Conservation (phyloP, 2,888 invertebrate genomes). For the Aleiodes testaceus region DNA sequence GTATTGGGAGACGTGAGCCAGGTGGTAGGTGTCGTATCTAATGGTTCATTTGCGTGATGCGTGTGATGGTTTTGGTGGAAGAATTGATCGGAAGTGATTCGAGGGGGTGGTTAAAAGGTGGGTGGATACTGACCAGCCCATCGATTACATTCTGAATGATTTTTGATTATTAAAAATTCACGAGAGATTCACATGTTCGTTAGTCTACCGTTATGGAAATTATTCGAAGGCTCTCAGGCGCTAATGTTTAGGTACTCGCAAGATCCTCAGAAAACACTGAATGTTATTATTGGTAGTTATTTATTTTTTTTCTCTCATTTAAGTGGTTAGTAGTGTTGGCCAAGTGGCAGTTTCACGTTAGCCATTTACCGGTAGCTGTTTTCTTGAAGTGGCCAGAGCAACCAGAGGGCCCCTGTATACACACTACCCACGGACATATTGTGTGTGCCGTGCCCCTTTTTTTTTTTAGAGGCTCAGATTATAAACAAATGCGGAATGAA, state of each 20-base stretch:
- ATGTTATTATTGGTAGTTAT: slow-evolving; percentile 29
- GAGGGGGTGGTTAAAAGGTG: slow-evolving; percentile 70
- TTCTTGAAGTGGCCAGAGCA: slow-evolving; percentile 22
- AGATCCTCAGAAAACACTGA: too few species aligned
- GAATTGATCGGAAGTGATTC: slow-evolving; percentile 53
- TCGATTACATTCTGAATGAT: slow-evolving; percentile 54
- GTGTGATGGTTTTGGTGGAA: slow-evolving; percentile 54
- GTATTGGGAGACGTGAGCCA: slow-evolving; percentile 25
- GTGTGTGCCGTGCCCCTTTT: slow-evolving; percentile 5
- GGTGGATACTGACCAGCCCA: slow-evolving; percentile 71
- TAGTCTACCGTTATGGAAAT: too few species aligned
- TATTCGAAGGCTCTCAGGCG: too few species aligned
- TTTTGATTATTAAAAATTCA: too few species aligned
- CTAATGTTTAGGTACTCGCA: too few species aligned
- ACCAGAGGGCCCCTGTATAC: slow-evolving; percentile 26
- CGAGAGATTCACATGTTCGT: too few species aligned
- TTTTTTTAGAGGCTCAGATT: slow-evolving; percentile 12
- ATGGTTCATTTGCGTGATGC: slow-evolving; percentile 68
- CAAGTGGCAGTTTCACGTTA: slow-evolving; percentile 46
- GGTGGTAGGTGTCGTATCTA: slow-evolving; percentile 63
- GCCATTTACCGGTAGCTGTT: slow-evolving; percentile 28
- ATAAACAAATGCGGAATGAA: slow-evolving; percentile 8
- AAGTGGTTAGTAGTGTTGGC: slow-evolving; percentile 21
- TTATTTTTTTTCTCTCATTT: neutral
- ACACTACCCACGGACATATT: slow-evolving; percentile 33